Evolutionary conservation across 2,797 vertebrate genomes (phyloP), one percentile per base, ranked within the genome.

Genomic region (Neosilurus hyrtlii): DNA sequence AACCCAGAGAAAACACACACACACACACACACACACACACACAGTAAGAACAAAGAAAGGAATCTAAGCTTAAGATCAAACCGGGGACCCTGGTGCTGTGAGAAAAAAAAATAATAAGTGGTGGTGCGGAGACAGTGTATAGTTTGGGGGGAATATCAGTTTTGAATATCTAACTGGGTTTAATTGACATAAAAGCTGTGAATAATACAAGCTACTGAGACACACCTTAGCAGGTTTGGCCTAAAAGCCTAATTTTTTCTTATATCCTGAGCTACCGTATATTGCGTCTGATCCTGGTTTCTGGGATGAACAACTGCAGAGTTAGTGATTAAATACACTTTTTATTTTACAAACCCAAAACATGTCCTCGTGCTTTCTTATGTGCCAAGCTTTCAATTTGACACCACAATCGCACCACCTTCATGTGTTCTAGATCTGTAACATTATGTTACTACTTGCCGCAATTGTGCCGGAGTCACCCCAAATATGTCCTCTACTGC

Each of bases 321-420:
- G 8, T 75, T 75, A 37, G 18, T 59, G 54, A 56, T 1, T 43
- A 61, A 61, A 61, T 76, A 11, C 20, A 4, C 35, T 76, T 43
- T 43, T 65, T 37, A 72, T 68, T 82, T 85, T 67, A 56, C 70
- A 82, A 79, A 68, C 75, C 73, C 20, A 72, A 54, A 65, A 43
- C 72, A 43, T 66, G 26, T 63, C 66, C 57, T 73, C n/a, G 2
- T 51, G 59, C 15, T 74, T 65, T 54, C 14, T 37, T 8, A 30
- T n/a, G 16, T 52, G 72, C 30, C 74, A 61, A 43, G 57, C 20
- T n/a, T 71, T 51, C 26, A 57, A 80, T 88, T 65, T 52, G 61
- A 35, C 18, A 37, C 26, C 30, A 75, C 43, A 51, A 4, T 12
- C 65, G 12, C 15, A 67, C 62, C 76, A 56, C 30, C 2, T 24